These are phyloP conservation scores for Climacteris rufus DNA, from an alignment of 2,113 vertebrate species.

Conservation along the genomic window DNA sequence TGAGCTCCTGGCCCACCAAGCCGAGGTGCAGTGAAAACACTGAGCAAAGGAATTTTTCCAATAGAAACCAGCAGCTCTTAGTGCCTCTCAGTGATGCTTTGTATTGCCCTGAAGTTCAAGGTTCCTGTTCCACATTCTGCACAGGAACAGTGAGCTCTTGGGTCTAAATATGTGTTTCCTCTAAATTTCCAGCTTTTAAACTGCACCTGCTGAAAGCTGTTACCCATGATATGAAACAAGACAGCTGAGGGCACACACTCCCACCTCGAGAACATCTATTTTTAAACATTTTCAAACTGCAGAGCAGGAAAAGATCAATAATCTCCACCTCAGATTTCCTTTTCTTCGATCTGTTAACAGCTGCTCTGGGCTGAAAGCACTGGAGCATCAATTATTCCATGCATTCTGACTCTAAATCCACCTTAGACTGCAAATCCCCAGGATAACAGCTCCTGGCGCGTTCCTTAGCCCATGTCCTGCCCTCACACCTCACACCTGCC, in stretches of 20 bases:
- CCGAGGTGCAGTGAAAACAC: not conserved
- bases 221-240: not conserved
- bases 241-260: not conserved
- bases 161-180: not conserved
- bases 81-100: not conserved
- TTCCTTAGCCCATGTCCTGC: not conserved
- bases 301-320: not conserved
- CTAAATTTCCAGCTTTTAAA: not conserved
- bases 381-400: not conserved
- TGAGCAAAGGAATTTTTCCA: not conserved
- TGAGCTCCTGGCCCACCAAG: not conserved
- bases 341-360: not conserved
- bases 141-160: not conserved
- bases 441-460: rapidly evolving
- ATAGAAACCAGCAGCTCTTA: not conserved
- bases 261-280: not conserved
- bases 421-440: not conserved
- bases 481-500: not conserved
- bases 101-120: not conserved
- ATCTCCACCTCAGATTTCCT: not conserved
- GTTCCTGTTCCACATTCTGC: not conserved
- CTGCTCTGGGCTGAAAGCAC: not conserved
- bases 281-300: not conserved
- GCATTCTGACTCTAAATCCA: not conserved
- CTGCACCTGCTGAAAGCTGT: not conserved